Percentiles rank a stretch among this genome's conserved stretches.
Conservation (phyloP, 35 echinoderm and acorn worm genomes). For the Stichopus chloronotus region DNA sequence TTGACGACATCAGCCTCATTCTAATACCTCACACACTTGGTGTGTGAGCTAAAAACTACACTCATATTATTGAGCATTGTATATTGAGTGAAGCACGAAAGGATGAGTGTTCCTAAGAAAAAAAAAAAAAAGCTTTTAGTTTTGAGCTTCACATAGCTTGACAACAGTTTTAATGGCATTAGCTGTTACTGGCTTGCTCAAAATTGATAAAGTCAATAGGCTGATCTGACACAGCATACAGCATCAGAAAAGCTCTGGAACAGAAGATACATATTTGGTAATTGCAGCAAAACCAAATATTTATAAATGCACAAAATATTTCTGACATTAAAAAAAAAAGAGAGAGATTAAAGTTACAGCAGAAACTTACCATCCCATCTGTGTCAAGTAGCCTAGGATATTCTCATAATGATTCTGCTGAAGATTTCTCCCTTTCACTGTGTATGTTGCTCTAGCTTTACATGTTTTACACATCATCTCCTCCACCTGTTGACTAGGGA, state of each 20-base stretch:
- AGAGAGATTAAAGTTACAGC: not conserved
- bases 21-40: too few relatives aligned
- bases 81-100: not conserved
- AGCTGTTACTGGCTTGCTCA: not conserved
- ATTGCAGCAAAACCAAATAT: not conserved
- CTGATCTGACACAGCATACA: not conserved
- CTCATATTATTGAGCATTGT: not conserved
- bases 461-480: conserved; percentile 45
- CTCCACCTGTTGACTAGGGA: conserved; percentile 4
- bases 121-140: not conserved
- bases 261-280: not conserved
- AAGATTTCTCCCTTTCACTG: not conserved
- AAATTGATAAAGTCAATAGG: not conserved
- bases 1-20: too few relatives aligned
- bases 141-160: not conserved
- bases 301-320: not conserved
- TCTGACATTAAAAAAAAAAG: not conserved
- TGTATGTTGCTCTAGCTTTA: conserved; percentile 10
- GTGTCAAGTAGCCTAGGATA: conserved; percentile 33
- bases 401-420: not conserved
- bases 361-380: conserved; percentile 8
- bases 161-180: not conserved
- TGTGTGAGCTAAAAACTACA: too few relatives aligned
- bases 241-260: not conserved
- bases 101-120: not conserved